Evolutionary conservation across 1,140 invertebrate genomes (phyloP), one percentile per base, ranked within the genome.

Genomic region (Brachionus koreanus): DNA sequence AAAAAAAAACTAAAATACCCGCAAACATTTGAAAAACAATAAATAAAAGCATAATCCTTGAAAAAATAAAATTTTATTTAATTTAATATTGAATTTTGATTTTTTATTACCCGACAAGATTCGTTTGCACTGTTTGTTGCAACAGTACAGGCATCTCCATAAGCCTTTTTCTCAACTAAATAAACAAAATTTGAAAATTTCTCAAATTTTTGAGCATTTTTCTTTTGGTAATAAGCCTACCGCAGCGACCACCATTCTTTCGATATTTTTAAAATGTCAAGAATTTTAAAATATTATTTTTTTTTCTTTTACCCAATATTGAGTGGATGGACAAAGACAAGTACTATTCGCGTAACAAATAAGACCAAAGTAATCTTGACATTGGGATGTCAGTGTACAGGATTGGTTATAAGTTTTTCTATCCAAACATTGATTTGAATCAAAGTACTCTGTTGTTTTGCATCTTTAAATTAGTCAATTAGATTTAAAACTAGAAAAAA

Each of bases 341-440:
- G 65, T 69, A 39, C 35, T 69, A 39, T 69, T 69, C 5, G 65
- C 37, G 16, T 69, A 69, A 33, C 65, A 69, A 37, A 69, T 69
- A 6, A 69, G 35, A 19, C 65, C 65, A 39, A 16, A 69, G 16
- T 69, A 69, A 9, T 69, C 65, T 9, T 37, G 2, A 16, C 65
- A 69, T 16, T 69, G 12, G 37, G 29, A 16, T 69, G 65, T 42
- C 10, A 19, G 16, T 10, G 33, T 69, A 3, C 65, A 69, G 4
- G 65, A 16, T 43, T 23, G 0, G 7, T 16, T 37, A 12, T 10
- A 69, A 1, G 65, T 69, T 39, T 10, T 37, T 42, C 35, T 12
- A 23, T 3, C 16, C 9, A 69, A 2, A 39, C 65, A 69, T 39
- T 39, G 33, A 16, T 33, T 33, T 39, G 65, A 69, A 39, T 69